Evolutionary conservation across 2,113 vertebrate species (phyloP).

Genomic region (Laticauda laticaudata): DNA sequence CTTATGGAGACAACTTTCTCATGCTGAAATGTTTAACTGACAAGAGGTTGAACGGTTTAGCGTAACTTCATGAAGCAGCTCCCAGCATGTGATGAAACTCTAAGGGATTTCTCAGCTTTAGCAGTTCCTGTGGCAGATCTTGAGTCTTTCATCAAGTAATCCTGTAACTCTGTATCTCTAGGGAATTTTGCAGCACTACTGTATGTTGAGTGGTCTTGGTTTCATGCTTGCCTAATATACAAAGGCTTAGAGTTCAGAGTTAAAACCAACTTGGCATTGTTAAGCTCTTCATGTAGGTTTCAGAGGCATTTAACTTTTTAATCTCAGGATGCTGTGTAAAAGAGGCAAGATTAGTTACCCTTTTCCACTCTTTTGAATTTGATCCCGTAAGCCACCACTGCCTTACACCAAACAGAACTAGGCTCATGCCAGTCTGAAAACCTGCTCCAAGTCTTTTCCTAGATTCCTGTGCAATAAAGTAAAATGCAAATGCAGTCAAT

Average conservation of each 20-base stretch:
- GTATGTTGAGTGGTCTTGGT: neutral
- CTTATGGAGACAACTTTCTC: neutral
- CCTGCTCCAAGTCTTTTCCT: neutral
- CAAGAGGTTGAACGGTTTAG: neutral
- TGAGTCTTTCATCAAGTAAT: neutral
- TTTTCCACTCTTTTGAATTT: neutral
- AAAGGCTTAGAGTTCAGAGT: neutral
- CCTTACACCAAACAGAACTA: neutral
- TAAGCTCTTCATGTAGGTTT: neutral
- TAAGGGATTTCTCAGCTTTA: neutral
- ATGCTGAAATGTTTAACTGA: neutral
- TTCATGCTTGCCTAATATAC: neutral
- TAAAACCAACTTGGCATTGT: neutral
- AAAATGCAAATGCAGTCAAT: neutral
- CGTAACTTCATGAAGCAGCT: neutral
- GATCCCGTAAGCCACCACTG: neutral
- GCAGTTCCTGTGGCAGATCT: neutral
- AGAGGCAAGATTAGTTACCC: neutral
- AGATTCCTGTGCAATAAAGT: too few species aligned
- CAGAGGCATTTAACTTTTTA: neutral
- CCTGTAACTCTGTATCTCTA: neutral
- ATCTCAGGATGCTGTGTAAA: neutral
- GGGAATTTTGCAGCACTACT: neutral
- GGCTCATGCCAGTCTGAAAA: slow-evolving; percentile 33
- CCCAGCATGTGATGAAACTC: neutral